Evolutionary conservation across 2,888 invertebrate genomes (phyloP), one percentile per base, ranked within the genome.

Genomic region (Apantesis nais): DNA sequence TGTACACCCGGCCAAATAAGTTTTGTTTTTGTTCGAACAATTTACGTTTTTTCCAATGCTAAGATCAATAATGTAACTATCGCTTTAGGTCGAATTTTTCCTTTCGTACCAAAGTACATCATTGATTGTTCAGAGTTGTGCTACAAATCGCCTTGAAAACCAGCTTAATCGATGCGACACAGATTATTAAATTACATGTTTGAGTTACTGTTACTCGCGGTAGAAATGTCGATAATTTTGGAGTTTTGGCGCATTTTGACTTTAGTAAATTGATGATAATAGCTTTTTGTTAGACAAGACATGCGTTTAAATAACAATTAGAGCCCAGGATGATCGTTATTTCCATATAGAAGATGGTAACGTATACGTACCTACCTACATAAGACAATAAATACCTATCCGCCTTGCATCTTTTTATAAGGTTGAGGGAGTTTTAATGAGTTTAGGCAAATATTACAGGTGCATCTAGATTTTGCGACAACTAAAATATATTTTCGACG

Each of bases 1-100:
- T 74, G 92, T 94, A 94, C 95, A 93, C 69, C 81, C 79, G 88
- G 87, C 86, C 85, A 90, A 93, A 94, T 89, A 92, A 88, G 92
- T 94, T 93, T 84, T 81, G 84, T 85, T 79, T 78, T 84, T 74
- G 80, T 82, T 74, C 80, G 67, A 83, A 80, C 80, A 85, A 87
- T 82, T 83, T 71, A 70, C 70, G 61, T 73, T 72, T 71, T 81
- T 85, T 79, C 74, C 74, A 79, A 76, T 70, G 62, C 44, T 67
- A 11, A 68, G 75, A 78, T 74, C 72, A 64, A 73, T 73, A 65
- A 66, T 72, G 70, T 78, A 66, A 48, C 68, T 44, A 76, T 74
- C 62, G 74, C 81, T 85, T 84, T 82, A 76, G 65, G 72, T 71
- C 61, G 39, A 75, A 80, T 78, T 85, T 29, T 83, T 84, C 73